A percentile compares a stretch with the other conserved stretches of the same genome.
These are phyloP conservation scores for Harpalus rubripes DNA, from an alignment of 2,888 invertebrate species.

Conservation along the genomic window DNA sequence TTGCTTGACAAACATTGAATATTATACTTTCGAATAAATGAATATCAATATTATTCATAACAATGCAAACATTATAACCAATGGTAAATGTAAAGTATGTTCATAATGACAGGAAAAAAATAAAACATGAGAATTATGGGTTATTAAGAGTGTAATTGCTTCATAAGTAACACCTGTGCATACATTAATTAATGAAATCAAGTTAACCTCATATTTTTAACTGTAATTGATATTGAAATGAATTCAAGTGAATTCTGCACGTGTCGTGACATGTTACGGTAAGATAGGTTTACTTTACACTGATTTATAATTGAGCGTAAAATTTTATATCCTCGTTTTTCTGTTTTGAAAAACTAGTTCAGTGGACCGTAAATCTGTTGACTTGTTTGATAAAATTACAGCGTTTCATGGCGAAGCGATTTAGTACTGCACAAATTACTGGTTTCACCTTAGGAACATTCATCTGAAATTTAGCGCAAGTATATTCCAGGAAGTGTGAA, in stretches of 20 bases:
- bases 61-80: too few relatives aligned
- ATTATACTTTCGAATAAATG: not conserved
- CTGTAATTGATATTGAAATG: not conserved
- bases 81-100: not conserved
- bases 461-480: conserved; percentile 49
- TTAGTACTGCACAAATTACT: conserved; percentile 58
- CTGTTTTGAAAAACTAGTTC: conserved; percentile 57
- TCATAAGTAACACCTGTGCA: not conserved
- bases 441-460: conserved; percentile 45
- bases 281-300: conserved; percentile 24
- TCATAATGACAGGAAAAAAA: not conserved
- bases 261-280: not conserved
- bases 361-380: conserved; percentile 52
- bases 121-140: not conserved
- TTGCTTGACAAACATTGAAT: not conserved
- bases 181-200: not conserved
- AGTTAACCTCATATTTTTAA: not conserved
- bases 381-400: conserved; percentile 63
- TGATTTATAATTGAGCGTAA: conserved; percentile 62
- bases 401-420: conserved; percentile 41
- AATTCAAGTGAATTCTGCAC: conserved; percentile 10
- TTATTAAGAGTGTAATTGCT: not conserved
- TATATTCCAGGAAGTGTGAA: conserved; percentile 34
- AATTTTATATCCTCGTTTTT: conserved; percentile 58
- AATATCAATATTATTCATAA: too few relatives aligned